These are phyloP conservation scores for Pelagia noctiluca DNA, from an alignment of 30 jellyfish, hydroid and myxozoan genomes.

Conservation along the genomic window DNA sequence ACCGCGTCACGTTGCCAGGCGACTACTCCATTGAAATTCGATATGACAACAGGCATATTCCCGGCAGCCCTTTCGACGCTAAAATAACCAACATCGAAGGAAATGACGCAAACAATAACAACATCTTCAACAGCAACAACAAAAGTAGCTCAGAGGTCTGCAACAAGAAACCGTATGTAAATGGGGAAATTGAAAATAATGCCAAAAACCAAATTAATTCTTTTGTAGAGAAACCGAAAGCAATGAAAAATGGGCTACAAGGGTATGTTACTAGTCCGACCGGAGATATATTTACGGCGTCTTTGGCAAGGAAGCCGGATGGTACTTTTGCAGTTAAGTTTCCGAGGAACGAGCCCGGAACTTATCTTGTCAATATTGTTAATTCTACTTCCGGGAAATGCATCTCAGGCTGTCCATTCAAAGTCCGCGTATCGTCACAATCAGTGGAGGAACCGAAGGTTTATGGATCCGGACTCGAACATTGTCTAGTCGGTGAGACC, in stretches of 20 bases:
- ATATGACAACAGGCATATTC: slow-evolving; percentile 80
- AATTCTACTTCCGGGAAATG: slow-evolving; percentile 66
- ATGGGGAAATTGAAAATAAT: slow-evolving; percentile 39
- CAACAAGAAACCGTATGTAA: slow-evolving; percentile 31
- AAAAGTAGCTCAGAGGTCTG: background rate
- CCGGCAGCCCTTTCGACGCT: slow-evolving; percentile 88
- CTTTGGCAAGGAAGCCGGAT: slow-evolving; percentile 44
- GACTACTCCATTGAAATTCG: slow-evolving; percentile 81
- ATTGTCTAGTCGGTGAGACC: slow-evolving; percentile 71
- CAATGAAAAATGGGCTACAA: slow-evolving; percentile 33
- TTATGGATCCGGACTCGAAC: slow-evolving; percentile 71
- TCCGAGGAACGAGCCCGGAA: slow-evolving; percentile 77
- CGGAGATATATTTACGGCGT: slow-evolving; percentile 70
- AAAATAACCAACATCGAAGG: slow-evolving; percentile 36
- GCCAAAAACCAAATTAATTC: background rate
- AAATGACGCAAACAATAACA: background rate
- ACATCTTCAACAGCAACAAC: background rate
- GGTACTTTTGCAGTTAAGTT: slow-evolving; percentile 79
- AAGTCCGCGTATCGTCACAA: slow-evolving; percentile 67
- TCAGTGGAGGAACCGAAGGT: slow-evolving; percentile 64
- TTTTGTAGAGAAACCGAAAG: background rate
- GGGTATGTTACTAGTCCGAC: slow-evolving; percentile 78
- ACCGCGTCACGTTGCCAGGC: slow-evolving; percentile 86
- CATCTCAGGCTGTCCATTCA: slow-evolving; percentile 79
- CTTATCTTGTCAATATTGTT: slow-evolving; percentile 67